phyloP scores from a whole-genome alignment of 2,113 vertebrate species.

The Silurus meridionalis region DNA sequence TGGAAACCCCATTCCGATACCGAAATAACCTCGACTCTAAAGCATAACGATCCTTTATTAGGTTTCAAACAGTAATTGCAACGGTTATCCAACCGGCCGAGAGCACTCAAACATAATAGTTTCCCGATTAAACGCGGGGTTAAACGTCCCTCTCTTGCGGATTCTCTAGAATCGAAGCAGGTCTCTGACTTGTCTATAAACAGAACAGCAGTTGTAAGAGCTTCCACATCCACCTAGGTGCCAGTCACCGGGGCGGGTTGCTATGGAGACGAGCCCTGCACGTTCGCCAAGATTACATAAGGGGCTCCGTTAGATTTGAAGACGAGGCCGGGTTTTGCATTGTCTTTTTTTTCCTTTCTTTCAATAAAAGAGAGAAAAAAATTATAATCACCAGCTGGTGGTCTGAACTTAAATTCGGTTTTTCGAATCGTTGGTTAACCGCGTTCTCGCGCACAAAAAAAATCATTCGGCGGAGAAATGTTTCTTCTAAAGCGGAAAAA shows the following conservation, averaged over 20 bases:
- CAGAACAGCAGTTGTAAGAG: slow-evolving; percentile 58
- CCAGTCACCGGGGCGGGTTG: slow-evolving; percentile 71
- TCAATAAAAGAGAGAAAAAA: not conserved
- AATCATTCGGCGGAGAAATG: not conserved
- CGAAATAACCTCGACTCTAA: not conserved
- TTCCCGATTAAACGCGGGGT: not conserved
- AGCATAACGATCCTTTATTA: slow-evolving; percentile 24
- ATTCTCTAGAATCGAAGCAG: slow-evolving; percentile 56
- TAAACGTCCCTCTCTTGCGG: too few species aligned
- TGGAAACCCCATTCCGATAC: not conserved
- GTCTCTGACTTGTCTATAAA: slow-evolving; percentile 68
- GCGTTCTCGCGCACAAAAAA: not conserved
- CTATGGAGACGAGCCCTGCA: slow-evolving; percentile 73
- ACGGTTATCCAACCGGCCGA: not conserved
- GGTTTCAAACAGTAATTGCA: slow-evolving; percentile 2
- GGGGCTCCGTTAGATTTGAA: slow-evolving; percentile 51
- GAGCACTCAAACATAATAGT: not conserved
- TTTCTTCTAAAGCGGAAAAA: not conserved
- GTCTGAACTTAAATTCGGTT: not conserved
- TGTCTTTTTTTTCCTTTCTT: slow-evolving; percentile 8
- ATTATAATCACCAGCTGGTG: not conserved
- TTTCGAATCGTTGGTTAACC: slow-evolving; percentile 9
- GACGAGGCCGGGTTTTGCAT: slow-evolving; percentile 36
- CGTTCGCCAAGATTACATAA: slow-evolving; percentile 53
- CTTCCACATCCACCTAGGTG: slow-evolving; percentile 69